Evolutionary conservation across 2,113 vertebrate species (phyloP).

Genomic region (Xenopus laevis): DNA sequence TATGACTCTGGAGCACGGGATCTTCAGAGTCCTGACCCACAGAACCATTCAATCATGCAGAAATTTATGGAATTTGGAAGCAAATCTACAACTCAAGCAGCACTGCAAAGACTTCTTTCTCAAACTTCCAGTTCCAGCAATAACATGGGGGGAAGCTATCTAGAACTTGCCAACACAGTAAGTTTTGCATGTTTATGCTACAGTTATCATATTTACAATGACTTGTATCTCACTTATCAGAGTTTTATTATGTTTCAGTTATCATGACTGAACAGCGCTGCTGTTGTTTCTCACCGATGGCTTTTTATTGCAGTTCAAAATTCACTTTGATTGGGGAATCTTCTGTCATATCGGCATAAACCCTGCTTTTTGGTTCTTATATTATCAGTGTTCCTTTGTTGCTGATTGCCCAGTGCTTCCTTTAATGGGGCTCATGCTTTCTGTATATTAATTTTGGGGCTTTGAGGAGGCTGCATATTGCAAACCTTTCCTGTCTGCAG

Average conservation of each 20-base stretch:
- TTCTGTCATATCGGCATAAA: too few relatives aligned
- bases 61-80: slow-evolving; percentile 53
- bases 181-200: slow-evolving; percentile 51
- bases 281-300: not conserved
- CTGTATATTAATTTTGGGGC: too few relatives aligned
- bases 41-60: slow-evolving; percentile 51
- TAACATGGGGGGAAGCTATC: slow-evolving; percentile 60
- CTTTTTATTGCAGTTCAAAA: too few relatives aligned
- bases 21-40: slow-evolving; percentile 69
- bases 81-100: slow-evolving; percentile 49
- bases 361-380: too few relatives aligned
- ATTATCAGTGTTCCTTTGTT: too few relatives aligned
- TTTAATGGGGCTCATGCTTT: too few relatives aligned
- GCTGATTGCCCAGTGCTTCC: too few relatives aligned
- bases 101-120: slow-evolving; percentile 60
- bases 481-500: too few relatives aligned
- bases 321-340: too few relatives aligned
- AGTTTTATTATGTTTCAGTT: not conserved
- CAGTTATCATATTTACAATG: too few relatives aligned
- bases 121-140: slow-evolving; percentile 49
- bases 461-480: too few relatives aligned
- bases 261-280: not conserved
- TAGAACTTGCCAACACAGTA: slow-evolving; percentile 74
- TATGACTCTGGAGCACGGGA: slow-evolving; percentile 72
- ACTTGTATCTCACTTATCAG: too few relatives aligned